Evolutionary conservation across 2,888 invertebrate species (phyloP), one percentile per base, ranked within the genome.

Genomic region (Tholera decimalis): DNA sequence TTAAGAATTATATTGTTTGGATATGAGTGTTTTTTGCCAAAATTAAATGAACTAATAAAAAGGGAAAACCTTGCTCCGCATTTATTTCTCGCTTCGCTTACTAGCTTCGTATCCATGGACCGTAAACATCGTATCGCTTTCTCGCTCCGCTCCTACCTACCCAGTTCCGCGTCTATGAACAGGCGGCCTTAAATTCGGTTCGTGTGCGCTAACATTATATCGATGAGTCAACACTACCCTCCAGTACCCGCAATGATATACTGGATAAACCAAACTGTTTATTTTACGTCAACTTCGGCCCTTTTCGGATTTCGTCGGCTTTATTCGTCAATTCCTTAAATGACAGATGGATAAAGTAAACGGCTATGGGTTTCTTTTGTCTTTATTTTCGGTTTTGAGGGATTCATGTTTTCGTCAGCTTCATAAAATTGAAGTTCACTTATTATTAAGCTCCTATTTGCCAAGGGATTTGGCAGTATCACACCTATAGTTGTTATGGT

Each of bases 181-280:
- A n/a, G n/a, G n/a, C n/a, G n/a, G n/a, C 39, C 39, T 41, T 39
- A 33, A 20, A 56, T 3, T 24, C 33, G 28, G 6, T 37, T 13
- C 41, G 18, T 22, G 39, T 20, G 39, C 39, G 3, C 53, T 41
- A 30, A 47, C 73, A 64, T 46, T 51, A 60, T 57, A 46, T 43
- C 46, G 22, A 35, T 50, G 71, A 77, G 8, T 70, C 73, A 77
- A 64, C 73, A 71, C 24, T 61, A 51, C 33, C 35, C 26, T 30
- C 18, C 37, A 30, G 37, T 50, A 8, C 43, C 28, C 28, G 20
- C 41, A 33, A 41, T 44, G 50, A 70, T 59, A 46, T 59, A 64
- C 72, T 53, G 30, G 56, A 57, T 60, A 44, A 72, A 41, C 56
- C 57, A 47, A 49, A 67, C n/a, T 76, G 51, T 72, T 60, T 75